Conservation (phyloP, 2,888 invertebrate genomes). For the Phyto melanocephala region DNA sequence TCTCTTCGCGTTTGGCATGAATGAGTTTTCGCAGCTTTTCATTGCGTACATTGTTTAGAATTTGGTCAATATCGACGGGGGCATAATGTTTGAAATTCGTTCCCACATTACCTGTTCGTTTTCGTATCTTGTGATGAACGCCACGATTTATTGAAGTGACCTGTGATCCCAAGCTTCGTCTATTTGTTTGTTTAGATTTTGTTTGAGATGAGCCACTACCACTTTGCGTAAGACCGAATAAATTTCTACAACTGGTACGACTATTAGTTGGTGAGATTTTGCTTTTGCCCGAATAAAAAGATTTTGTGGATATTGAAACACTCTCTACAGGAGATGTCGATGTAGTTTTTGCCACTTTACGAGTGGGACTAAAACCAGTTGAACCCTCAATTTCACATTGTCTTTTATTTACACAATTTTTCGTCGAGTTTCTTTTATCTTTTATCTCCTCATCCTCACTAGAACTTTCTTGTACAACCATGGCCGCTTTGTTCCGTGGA, state of each 20-base stretch:
- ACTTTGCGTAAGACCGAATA: conserved; percentile 34
- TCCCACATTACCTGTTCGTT: conserved; percentile 49
- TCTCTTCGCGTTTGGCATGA: conserved; percentile 71
- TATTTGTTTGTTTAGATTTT: conserved; percentile 7
- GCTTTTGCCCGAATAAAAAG: conserved; percentile 68
- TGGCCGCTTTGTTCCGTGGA: conserved; percentile 43
- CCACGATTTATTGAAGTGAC: conserved; percentile 72
- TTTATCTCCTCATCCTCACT: conserved; percentile 41
- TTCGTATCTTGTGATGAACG: conserved; percentile 74
- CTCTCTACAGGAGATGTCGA: not conserved
- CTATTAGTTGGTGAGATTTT: conserved; percentile 20
- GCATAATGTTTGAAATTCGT: conserved; percentile 24
- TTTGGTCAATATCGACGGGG: conserved; percentile 69
- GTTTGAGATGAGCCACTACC: conserved; percentile 33
- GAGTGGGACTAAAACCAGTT: conserved; percentile 49
- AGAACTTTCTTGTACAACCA: conserved; percentile 38
- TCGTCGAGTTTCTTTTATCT: conserved; percentile 2
- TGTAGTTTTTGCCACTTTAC: conserved; percentile 61
- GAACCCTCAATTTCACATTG: conserved; percentile 23
- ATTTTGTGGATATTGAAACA: conserved; percentile 69
- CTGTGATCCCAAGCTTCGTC: conserved; percentile 13
- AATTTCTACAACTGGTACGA: conserved; percentile 46
- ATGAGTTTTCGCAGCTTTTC: conserved; percentile 74
- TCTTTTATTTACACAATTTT: conserved; percentile 60
- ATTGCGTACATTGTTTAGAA: conserved; percentile 72